A percentile compares a stretch with the other conserved stretches of the same genome.
Evolutionary conservation across 2,797 vertebrate species (phyloP).

Genomic region (Oceanodroma leucorhoa): DNA sequence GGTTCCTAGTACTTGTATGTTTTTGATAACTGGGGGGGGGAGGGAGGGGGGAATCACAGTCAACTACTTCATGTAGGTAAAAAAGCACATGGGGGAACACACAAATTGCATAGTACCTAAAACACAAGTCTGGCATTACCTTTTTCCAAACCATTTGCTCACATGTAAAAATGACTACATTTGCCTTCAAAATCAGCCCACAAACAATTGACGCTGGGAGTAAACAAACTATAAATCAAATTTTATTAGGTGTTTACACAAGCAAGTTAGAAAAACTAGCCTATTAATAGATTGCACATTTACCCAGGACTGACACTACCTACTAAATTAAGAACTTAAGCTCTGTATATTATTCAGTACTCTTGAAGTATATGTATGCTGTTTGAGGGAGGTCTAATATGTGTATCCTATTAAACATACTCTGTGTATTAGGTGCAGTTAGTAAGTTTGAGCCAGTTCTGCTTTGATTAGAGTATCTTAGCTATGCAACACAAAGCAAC

Average conservation of each 20-base stretch:
- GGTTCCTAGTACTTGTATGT: neutral
- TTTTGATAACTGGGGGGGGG: neutral
- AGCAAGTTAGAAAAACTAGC: neutral
- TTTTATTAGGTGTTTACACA: neutral
- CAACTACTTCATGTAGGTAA: neutral
- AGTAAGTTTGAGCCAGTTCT: neutral
- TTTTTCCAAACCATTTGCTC: neutral
- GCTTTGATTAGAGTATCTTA: neutral
- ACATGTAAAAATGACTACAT: neutral
- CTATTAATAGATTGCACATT: constrained; percentile 32
- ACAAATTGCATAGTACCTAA: neutral
- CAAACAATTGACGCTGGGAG: neutral
- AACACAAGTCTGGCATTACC: neutral
- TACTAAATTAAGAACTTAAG: constrained; percentile 34
- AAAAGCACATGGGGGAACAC: neutral
- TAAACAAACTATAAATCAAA: neutral
- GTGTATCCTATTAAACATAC: neutral
- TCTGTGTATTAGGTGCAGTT: neutral
- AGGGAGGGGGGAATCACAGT: neutral
- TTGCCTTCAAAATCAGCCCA: neutral
- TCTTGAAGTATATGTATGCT: neutral
- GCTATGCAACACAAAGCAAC: neutral
- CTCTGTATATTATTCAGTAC: neutral
- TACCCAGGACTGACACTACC: neutral
- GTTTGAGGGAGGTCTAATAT: neutral